Conservation (phyloP, 2,888 invertebrate genomes). For the Frankliniella fusca region DNA sequence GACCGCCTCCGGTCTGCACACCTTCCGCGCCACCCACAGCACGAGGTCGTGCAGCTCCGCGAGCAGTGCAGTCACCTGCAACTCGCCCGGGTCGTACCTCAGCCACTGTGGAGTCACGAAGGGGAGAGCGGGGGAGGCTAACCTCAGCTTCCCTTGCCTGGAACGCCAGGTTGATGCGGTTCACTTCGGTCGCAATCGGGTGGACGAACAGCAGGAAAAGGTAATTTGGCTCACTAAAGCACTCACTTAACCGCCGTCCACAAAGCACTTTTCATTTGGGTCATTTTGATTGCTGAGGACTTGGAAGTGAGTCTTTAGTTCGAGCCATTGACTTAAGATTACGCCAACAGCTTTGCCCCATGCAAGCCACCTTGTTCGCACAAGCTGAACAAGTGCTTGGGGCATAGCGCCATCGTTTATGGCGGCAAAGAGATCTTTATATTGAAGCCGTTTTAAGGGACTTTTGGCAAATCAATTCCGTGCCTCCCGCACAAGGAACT, state of each 20-base stretch:
- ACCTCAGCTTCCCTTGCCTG: too few relatives aligned
- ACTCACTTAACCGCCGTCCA: background rate
- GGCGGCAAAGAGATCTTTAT: slow-evolving; percentile 36
- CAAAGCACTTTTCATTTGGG: background rate
- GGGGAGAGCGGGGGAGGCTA: too few relatives aligned
- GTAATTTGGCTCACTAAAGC: background rate
- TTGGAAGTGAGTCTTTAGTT: background rate
- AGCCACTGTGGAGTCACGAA: too few relatives aligned
- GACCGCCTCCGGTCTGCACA: too few relatives aligned
- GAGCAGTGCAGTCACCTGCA: background rate
- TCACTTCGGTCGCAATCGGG: background rate
- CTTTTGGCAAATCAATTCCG: slow-evolving; percentile 41
- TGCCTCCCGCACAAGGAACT: slow-evolving; percentile 40
- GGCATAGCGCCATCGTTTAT: slow-evolving; percentile 34
- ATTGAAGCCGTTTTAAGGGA: slow-evolving; percentile 35
- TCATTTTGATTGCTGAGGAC: background rate
- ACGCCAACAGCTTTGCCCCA: background rate
- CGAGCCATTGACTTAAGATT: background rate
- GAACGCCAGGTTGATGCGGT: background rate
- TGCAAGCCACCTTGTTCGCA: slow-evolving; percentile 34
- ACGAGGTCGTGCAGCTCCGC: background rate
- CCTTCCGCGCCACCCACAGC: too few relatives aligned
- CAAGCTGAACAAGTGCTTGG: slow-evolving; percentile 35
- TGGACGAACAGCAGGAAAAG: background rate
- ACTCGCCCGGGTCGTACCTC: too few relatives aligned